Percentiles rank a stretch among this genome's conserved stretches.
phyloP scores from a whole-genome alignment of 2,888 invertebrate species.

The Galeopsomyia nigrocyanea region DNA sequence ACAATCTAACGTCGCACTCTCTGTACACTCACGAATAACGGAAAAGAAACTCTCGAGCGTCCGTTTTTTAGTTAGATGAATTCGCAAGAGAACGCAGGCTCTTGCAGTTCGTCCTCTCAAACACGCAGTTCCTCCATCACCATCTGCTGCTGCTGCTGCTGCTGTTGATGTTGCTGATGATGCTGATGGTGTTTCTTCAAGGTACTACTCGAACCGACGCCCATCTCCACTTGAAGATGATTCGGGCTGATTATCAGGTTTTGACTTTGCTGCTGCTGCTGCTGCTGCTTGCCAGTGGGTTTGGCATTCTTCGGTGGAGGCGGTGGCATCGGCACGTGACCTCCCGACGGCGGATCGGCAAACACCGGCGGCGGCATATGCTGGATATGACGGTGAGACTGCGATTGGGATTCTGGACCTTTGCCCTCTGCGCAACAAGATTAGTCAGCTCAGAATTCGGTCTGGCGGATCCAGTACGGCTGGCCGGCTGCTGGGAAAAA shows the following conservation, averaged over 20 bases:
- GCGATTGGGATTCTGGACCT: background rate
- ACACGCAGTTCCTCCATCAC: constrained; percentile 90
- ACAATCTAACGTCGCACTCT: too few relatives aligned
- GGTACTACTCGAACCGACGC: constrained; percentile 79
- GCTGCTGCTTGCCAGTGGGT: constrained; percentile 59
- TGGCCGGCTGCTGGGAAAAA: constrained; percentile 34
- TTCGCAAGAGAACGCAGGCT: constrained; percentile 45
- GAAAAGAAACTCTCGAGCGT: background rate
- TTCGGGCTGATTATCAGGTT: constrained; percentile 73
- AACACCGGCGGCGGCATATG: constrained; percentile 88
- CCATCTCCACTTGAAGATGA: constrained; percentile 77
- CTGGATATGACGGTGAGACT: constrained; percentile 80
- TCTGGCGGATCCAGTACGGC: constrained; percentile 46
- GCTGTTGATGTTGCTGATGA: constrained; percentile 44
- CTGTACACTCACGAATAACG: too few relatives aligned
- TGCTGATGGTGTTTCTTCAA: constrained; percentile 75
- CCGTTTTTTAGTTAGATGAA: constrained; percentile 24
- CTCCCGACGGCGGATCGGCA: constrained; percentile 76
- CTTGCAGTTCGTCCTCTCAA: constrained; percentile 73
- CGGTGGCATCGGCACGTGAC: constrained; percentile 75
- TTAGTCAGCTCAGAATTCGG: constrained; percentile 39
- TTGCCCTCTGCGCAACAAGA: constrained; percentile 39
- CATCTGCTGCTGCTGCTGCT: constrained; percentile 67
- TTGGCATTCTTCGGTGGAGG: constrained; percentile 83
- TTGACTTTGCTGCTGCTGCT: constrained; percentile 58